Conservation (phyloP, 2,797 vertebrate genomes). For the Phrynocephalus vlangalii region DNA sequence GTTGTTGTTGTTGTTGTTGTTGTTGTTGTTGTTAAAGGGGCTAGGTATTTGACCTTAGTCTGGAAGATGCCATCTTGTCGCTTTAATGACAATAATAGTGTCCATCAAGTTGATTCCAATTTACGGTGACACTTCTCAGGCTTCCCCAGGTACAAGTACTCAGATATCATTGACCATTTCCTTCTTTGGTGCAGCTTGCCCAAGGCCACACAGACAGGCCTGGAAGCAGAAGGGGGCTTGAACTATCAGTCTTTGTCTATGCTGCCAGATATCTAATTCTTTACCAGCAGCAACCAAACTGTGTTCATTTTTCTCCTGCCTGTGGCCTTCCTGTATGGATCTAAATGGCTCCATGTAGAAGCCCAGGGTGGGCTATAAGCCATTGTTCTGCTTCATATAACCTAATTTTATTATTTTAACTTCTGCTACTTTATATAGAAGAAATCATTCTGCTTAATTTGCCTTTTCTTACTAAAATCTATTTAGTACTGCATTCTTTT, state of each 20-base stretch:
- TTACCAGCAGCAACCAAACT: neutral
- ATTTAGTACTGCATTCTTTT: neutral
- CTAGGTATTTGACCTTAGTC: neutral
- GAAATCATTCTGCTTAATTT: conserved; percentile 12
- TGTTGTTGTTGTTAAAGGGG: too few species aligned
- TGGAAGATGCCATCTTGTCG: neutral
- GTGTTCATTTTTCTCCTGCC: neutral
- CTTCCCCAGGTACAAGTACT: too few species aligned
- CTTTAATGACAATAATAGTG: too few species aligned
- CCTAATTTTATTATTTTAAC: too few species aligned
- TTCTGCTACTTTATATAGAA: neutral
- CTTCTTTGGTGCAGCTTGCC: too few species aligned
- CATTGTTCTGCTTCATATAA: neutral
- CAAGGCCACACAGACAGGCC: too few species aligned
- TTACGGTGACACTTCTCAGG: too few species aligned
- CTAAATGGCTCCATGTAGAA: neutral
- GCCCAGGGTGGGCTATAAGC: neutral
- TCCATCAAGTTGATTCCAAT: too few species aligned
- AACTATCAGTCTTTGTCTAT: too few species aligned
- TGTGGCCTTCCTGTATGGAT: neutral
- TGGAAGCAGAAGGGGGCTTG: too few species aligned
- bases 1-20: too few species aligned
- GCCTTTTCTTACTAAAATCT: neutral
- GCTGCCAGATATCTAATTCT: neutral
- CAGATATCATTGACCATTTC: too few species aligned